These are phyloP conservation scores for Alviniconcha strummeri DNA, from an alignment of 2,888 invertebrate genomes.

Conservation along the genomic window DNA sequence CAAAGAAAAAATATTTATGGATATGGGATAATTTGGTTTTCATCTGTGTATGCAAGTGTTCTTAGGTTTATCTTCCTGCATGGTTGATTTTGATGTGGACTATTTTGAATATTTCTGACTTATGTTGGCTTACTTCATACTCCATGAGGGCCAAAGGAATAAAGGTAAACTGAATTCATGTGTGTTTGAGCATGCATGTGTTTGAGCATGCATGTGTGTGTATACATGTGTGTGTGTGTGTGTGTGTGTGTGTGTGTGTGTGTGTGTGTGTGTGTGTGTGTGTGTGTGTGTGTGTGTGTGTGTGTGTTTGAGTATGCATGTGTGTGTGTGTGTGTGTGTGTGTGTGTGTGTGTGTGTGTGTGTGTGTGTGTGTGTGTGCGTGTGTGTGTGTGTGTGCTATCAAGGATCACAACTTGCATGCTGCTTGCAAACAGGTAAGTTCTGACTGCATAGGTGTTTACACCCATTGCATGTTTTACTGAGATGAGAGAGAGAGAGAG, in stretches of 20 bases:
- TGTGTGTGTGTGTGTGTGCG: neutral
- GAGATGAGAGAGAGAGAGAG: too few species aligned
- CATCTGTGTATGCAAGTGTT: too few species aligned
- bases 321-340: conserved; percentile 12
- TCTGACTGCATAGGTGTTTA: too few species aligned
- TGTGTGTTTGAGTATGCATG: conserved; percentile 1
- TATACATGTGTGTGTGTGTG: neutral
- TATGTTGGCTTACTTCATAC: too few species aligned
- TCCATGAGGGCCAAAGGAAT: too few species aligned
- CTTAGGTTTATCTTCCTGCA: too few species aligned
- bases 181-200: neutral
- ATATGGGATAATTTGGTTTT: too few species aligned
- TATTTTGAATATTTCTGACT: too few species aligned
- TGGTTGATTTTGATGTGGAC: too few species aligned
- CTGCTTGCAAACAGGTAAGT: too few species aligned
- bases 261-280: neutral
- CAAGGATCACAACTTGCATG: neutral
- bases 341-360: conserved; percentile 16
- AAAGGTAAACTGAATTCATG: neutral
- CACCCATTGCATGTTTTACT: too few species aligned
- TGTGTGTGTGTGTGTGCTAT: neutral
- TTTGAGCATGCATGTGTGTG: neutral
- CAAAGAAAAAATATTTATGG: too few species aligned
- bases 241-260: neutral
- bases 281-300: neutral